Evolutionary conservation across 2,797 vertebrate species (phyloP).

Genomic region (Bufotes viridis): DNA sequence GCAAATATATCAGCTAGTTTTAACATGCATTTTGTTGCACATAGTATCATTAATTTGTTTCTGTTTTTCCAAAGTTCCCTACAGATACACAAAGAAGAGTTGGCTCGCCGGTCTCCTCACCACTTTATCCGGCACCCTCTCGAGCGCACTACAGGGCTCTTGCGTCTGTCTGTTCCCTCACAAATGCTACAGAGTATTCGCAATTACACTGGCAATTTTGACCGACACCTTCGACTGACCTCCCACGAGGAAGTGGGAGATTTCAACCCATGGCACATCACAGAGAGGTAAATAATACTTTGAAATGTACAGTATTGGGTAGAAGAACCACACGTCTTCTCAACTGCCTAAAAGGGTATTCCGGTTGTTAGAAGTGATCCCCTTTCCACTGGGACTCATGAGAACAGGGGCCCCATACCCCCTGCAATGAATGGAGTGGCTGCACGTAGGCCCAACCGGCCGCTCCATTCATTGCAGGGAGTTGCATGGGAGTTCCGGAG

Average conservation of each 20-base stretch:
- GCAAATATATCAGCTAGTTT: not conserved
- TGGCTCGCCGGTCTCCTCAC: slow-evolving; percentile 56
- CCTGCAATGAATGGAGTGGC: no score
- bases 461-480: no score
- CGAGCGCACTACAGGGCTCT: slow-evolving; percentile 46
- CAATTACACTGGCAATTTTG: slow-evolving; percentile 78
- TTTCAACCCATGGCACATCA: slow-evolving; percentile 86
- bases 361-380: no score
- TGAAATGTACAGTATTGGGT: not conserved
- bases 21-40: not conserved
- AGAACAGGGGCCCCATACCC: no score
- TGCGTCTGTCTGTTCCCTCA: slow-evolving; percentile 76
- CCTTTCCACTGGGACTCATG: no score
- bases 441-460: no score
- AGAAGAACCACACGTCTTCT: no score
- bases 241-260: slow-evolving; percentile 80
- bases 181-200: slow-evolving; percentile 77
- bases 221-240: slow-evolving; percentile 78
- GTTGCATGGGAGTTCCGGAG: no score
- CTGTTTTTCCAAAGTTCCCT: slow-evolving; percentile 32
- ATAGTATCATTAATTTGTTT: not conserved
- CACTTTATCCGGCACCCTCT: slow-evolving; percentile 24
- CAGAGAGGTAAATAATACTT: slow-evolving; percentile 81
- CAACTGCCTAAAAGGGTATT: no score
- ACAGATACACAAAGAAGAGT: slow-evolving; percentile 63